Base-by-base conservation (phyloP, 1,140 invertebrate genomes). In the Drosophila lowei region DNA sequence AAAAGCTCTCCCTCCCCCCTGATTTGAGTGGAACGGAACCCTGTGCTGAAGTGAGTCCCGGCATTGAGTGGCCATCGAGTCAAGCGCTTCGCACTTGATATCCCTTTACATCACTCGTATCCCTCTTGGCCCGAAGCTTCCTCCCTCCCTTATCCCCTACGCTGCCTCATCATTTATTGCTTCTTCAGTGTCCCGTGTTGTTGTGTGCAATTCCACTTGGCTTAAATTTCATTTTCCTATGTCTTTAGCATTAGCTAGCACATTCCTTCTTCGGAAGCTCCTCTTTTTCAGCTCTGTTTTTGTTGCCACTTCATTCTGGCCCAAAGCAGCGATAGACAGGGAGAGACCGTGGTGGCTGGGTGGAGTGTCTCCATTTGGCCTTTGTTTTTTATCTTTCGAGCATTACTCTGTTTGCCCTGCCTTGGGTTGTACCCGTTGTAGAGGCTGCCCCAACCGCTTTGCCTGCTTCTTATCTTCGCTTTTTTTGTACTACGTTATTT, bases 201-300 rank as follows among this genome's bases (percentile, higher is more conserved):
- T 77, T 49, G 23, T 50, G 55, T 64, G 64, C 77, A 46, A 56
- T 70, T 56, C 53, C 49, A 59, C 58, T 78, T 70, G 46, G 54
- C 71, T 75, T 75, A 67, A 66, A 75, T 75, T 75, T 75, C 72
- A 75, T 75, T 75, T 74, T 75, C 56, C 70, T 48, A 46, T 79
- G 71, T 79, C 65, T 57, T 70, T 70, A 77, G 75, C 84, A 80
- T 85, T 77, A 74, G 81, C 77, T 61, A 48, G 73, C 73, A 81
- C 65, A 77, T 64, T 85, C 72, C 48, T 42, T 23, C n/a, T 25
- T 34, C 43, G 11, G 41, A n/a, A 11, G 30, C 44, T 52, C 61
- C 47, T 30, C n/a, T 59, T 47, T 64, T 34, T 64, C 53, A 48
- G 57, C 55, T 56, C 55, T 59, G 57, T 77, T 79, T 80, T 72